Conservation (phyloP, 23 tunicate genomes). For the Diplosoma virens region DNA sequence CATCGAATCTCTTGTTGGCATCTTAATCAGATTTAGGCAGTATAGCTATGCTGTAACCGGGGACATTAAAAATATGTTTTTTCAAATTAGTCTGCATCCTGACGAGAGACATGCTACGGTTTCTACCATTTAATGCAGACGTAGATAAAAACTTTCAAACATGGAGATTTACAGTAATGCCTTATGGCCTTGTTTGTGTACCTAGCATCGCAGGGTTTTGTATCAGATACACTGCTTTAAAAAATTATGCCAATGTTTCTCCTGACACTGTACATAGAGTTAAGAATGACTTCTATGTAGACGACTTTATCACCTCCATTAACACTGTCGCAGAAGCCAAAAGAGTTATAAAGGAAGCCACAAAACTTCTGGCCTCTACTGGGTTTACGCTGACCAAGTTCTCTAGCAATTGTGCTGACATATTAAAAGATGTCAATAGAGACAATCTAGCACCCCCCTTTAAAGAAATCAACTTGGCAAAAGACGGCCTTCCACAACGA, state of each 20-base stretch:
- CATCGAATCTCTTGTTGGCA: neutral
- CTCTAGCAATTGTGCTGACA: neutral
- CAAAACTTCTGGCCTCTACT: neutral
- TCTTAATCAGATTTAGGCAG: neutral
- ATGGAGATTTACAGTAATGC: slow-evolving; percentile 10
- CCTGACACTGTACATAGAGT: neutral
- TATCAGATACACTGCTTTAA: neutral
- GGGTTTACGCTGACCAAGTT: slow-evolving; percentile 13
- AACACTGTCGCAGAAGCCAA: neutral
- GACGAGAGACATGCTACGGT: too few relatives aligned
- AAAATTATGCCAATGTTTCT: neutral
- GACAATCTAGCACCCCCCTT: neutral
- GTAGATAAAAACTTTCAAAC: too few relatives aligned
- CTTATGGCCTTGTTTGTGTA: slow-evolving; percentile 8
- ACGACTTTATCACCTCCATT: neutral
- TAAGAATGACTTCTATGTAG: neutral
- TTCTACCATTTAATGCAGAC: too few relatives aligned
- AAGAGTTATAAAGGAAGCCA: neutral
- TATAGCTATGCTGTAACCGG: neutral
- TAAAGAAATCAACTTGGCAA: neutral
- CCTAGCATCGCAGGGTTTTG: slow-evolving; percentile 8
- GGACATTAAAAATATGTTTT: slow-evolving; percentile 3
- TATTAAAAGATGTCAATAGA: neutral
- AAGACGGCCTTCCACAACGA: neutral
- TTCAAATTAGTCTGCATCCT: slow-evolving; percentile 2